Evolutionary conservation across 2,797 vertebrate genomes (phyloP), one percentile per base, ranked within the genome.

Genomic region (Poecilia wingei): DNA sequence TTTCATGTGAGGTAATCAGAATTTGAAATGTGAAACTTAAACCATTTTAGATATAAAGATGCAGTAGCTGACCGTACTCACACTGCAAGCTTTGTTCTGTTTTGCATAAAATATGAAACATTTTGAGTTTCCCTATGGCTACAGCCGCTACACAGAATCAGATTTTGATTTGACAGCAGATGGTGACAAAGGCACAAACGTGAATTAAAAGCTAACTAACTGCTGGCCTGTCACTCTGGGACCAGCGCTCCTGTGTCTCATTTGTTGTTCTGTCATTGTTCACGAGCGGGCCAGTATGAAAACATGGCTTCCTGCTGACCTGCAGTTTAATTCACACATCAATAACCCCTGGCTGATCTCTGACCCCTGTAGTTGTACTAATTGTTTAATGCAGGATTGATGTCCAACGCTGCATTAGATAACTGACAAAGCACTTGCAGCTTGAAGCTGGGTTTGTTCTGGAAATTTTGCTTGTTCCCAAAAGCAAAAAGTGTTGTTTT

Each of bases 231-330:
- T 92, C 92, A 93, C 86, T 84, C 59, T 88, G 88, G 87, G 83
- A 83, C 81, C 84, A 64, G 79, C 8, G 84, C 92, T 88, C 86
- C 90, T 93, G 89, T 93, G 84, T 89, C 74, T 92, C 91, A 90
- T 92, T 92, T 95, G 93, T 93, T 94, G 81, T 93, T 80, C 82
- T 86, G 88, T 91, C 92, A 94, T 94, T 95, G 94, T 95, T 92
- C 89, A 49, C 28, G 73, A 83, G 80, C 79, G 10, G 82, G 85
- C 88, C 83, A 28, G 91, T 91, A 94, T 95, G 91, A 94, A 94
- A 94, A 94, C 95, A 92, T 93, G 89, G 93, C 93, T 95, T 95
- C 94, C 94, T 96, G 95, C 95, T 96, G 95, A 96, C 94, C 93
- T 90, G 93, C 94, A 93, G 87, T 95, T 96, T 96, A 95, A 96